These are phyloP conservation scores for Microtus oregoni DNA, from an alignment of 2,113 vertebrate genomes.

Conservation along the genomic window DNA sequence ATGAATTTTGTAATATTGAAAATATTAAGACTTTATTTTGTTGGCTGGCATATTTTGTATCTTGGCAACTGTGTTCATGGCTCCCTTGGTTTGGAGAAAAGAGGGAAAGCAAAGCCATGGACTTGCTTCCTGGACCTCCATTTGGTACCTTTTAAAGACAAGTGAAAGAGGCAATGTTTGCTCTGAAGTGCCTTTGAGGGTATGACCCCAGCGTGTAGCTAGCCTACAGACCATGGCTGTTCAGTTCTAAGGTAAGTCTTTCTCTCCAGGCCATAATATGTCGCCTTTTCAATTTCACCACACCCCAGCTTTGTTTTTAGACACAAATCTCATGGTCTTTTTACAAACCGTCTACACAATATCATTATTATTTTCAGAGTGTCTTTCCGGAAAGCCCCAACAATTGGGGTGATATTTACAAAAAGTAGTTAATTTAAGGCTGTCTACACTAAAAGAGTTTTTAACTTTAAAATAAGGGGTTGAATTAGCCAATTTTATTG, in stretches of 20 bases:
- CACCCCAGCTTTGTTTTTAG: slow-evolving; percentile 40
- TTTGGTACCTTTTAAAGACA: not conserved
- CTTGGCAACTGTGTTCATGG: not conserved
- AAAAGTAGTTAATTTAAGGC: slow-evolving; percentile 65
- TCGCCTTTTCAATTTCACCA: slow-evolving; percentile 36
- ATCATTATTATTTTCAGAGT: slow-evolving; percentile 55
- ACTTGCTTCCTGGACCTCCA: not conserved
- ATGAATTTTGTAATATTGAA: slow-evolving; percentile 26
- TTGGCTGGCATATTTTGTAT: slow-evolving; percentile 8
- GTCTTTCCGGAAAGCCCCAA: slow-evolving; percentile 47
- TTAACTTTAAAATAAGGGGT: slow-evolving; percentile 62
- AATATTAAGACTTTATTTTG: not conserved
- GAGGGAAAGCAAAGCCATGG: not conserved
- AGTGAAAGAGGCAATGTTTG: not conserved
- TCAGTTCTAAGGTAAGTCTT: not conserved
- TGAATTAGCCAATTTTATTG: slow-evolving; percentile 59
- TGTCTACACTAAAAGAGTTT: not conserved
- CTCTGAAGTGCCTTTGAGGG: not conserved
- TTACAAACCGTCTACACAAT: slow-evolving; percentile 40
- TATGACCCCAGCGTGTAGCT: not conserved
- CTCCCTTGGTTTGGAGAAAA: slow-evolving; percentile 25
- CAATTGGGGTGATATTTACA: slow-evolving; percentile 41
- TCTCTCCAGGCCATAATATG: not conserved
- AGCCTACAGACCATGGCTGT: not conserved
- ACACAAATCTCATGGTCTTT: slow-evolving; percentile 44